Percentiles rank a stretch among this genome's conserved stretches.
Conservation (phyloP, 2,113 vertebrate genomes). For the Rostratula benghalensis region DNA sequence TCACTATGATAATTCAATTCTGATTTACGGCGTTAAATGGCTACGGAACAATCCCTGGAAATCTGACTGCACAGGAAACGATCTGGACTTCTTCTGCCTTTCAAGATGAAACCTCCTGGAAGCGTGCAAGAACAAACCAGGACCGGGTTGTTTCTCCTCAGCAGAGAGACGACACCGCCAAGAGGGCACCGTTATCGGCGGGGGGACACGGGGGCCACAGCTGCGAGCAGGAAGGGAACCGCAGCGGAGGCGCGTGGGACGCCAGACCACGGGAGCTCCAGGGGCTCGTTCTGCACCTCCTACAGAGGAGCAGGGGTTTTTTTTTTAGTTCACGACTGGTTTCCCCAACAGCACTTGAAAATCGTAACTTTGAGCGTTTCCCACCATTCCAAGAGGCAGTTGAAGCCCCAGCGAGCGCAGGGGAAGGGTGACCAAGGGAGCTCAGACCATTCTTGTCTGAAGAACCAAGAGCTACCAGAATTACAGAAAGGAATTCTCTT, state of each 20-base stretch:
- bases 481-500: neutral
- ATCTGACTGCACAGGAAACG: neutral
- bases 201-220: neutral
- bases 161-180: fast-evolving
- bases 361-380: fast-evolving
- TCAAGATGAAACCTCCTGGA: neutral
- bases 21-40: neutral
- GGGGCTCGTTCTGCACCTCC: neutral
- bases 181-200: fast-evolving
- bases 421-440: neutral
- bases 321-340: neutral
- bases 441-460: neutral
- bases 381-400: neutral
- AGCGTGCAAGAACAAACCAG: neutral
- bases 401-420: fast-evolving
- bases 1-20: neutral
- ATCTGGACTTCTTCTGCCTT: neutral
- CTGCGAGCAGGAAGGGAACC: neutral
- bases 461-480: fast-evolving
- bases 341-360: fast-evolving
- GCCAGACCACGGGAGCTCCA: neutral
- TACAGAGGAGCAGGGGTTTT: neutral
- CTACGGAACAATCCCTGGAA: conserved; percentile 29
- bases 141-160: fast-evolving
- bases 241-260: neutral